Evolutionary conservation across 2,113 vertebrate genomes (phyloP).

Genomic region (Callochromis pleurospilus): DNA sequence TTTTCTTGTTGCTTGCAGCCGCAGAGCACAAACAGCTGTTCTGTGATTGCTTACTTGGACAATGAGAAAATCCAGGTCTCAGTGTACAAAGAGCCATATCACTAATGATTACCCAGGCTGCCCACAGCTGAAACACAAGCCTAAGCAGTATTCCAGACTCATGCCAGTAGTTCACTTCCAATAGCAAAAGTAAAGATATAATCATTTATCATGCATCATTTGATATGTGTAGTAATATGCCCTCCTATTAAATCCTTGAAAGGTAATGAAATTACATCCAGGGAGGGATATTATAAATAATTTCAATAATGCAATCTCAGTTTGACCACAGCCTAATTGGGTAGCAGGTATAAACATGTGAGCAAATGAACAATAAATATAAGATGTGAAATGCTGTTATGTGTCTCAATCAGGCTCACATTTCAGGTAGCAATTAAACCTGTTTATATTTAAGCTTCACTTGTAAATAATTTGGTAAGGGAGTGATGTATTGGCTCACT

Average conservation of each 20-base stretch:
- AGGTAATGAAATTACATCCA: not conserved
- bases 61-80: conserved; percentile 11
- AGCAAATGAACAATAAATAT: not conserved
- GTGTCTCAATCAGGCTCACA: not conserved
- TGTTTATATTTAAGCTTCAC: not conserved
- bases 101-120: conserved; percentile 15
- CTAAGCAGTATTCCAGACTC: not conserved
- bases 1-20: not conserved
- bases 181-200: not conserved
- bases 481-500: not conserved
- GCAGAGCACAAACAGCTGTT: conserved; percentile 25
- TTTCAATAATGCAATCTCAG: not conserved
- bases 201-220: not conserved
- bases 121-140: not conserved
- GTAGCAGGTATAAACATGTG: not conserved
- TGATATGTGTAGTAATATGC: not conserved
- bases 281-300: not conserved
- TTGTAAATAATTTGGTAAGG: not conserved
- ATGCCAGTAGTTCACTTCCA: not conserved
- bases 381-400: not conserved
- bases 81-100: not conserved
- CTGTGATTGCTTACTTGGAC: not conserved
- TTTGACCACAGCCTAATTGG: not conserved
- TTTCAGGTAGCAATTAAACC: not conserved
- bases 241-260: not conserved